Evolutionary conservation across 2,113 vertebrate genomes (phyloP).

Genomic region (Dromiciops gliroides): DNA sequence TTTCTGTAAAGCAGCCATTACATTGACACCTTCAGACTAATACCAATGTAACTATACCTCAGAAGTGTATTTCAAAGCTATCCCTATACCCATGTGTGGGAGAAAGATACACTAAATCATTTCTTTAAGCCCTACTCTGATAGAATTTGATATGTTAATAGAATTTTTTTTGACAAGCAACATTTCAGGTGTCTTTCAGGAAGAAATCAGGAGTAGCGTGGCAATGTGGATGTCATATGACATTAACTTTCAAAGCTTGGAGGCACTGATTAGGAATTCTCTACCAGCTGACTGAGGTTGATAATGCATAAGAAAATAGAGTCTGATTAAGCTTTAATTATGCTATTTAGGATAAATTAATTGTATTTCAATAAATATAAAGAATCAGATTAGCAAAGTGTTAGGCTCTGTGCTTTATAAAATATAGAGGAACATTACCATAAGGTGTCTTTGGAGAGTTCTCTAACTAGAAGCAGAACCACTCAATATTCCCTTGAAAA

Average conservation of each 20-base stretch:
- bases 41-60: not conserved
- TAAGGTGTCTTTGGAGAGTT: constrained; percentile 16
- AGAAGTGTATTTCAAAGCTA: constrained; percentile 3
- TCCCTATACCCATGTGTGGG: not conserved
- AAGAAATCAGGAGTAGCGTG: not conserved
- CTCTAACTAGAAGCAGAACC: constrained; percentile 37
- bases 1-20: not conserved
- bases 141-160: not conserved
- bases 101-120: not conserved
- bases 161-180: not conserved
- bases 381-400: constrained; percentile 46
- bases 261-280: constrained; percentile 44
- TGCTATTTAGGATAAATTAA: constrained; percentile 59
- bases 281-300: constrained; percentile 18
- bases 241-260: not conserved
- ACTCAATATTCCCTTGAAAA: constrained; percentile 50
- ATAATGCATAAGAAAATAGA: constrained; percentile 50
- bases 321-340: constrained; percentile 42
- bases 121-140: constrained; percentile 18
- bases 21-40: not conserved
- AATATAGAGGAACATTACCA: not conserved
- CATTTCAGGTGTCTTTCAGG: not conserved
- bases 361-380: constrained; percentile 61
- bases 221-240: not conserved
- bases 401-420: constrained; percentile 42